Percentiles rank a stretch among this genome's conserved stretches.
phyloP scores from a whole-genome alignment of 1,140 invertebrate genomes.

The Drosophila bipectinata region DNA sequence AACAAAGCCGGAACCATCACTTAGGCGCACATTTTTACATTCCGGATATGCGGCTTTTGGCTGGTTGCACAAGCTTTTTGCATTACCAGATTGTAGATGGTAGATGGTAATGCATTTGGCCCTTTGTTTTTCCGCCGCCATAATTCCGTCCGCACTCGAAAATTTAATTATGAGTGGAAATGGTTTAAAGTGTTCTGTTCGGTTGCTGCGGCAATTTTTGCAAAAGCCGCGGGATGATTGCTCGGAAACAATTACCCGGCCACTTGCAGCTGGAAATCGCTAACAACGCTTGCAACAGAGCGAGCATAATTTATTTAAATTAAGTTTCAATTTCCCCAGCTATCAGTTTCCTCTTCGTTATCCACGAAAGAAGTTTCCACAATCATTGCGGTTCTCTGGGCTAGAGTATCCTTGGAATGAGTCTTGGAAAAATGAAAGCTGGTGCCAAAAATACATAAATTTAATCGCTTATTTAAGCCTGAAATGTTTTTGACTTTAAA shows the following conservation, averaged over 20 bases:
- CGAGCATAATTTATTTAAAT: constrained; percentile 68
- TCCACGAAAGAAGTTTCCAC: constrained; percentile 1
- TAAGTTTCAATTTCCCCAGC: constrained; percentile 32
- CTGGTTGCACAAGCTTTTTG: constrained; percentile 14
- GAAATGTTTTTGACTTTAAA: neutral
- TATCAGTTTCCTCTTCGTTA: neutral
- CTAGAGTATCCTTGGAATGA: neutral
- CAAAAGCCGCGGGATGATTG: constrained; percentile 5
- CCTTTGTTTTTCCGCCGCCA: constrained; percentile 18
- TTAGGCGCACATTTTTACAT: constrained; percentile 22
- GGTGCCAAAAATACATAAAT: too few relatives aligned
- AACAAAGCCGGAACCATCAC: constrained; percentile 37
- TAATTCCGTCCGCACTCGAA: constrained; percentile 38
- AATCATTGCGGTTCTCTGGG: neutral
- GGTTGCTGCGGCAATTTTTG: constrained; percentile 1
- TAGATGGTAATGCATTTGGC: constrained; percentile 25
- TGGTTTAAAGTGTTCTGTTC: constrained; percentile 25
- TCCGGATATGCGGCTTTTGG: constrained; percentile 33
- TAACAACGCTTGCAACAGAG: constrained; percentile 51
- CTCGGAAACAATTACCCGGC: constrained; percentile 55
- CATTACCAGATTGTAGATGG: neutral
- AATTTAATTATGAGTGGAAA: constrained; percentile 62
- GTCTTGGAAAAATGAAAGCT: neutral
- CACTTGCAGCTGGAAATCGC: constrained; percentile 49
- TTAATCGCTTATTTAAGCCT: neutral